Evolutionary conservation across 2,113 vertebrate species (phyloP).

Genomic region (Tragelaphus imberbis): DNA sequence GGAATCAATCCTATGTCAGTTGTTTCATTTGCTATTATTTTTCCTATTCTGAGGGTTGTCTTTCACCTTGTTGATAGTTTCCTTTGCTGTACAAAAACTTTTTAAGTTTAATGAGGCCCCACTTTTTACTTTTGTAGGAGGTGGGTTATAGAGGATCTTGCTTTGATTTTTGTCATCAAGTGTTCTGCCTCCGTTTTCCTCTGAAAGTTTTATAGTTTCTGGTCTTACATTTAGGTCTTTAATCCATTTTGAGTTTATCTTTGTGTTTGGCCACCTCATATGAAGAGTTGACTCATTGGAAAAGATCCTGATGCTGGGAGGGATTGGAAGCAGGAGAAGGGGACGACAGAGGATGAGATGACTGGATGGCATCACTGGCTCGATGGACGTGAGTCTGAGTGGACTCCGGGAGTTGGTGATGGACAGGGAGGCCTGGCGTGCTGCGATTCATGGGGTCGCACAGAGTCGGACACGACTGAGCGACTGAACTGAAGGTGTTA

Average conservation of each 20-base stretch:
- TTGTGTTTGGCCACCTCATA: background rate
- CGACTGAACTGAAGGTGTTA: background rate
- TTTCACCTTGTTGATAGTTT: background rate
- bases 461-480: no score
- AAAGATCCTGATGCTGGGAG: no score
- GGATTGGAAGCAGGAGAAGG: no score
- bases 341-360: no score
- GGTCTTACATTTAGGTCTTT: background rate
- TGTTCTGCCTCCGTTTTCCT: background rate
- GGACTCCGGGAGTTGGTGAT: no score
- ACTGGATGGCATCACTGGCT: no score
- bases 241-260: background rate
- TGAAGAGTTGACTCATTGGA: no score
- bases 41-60: background rate
- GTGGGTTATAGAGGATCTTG: background rate
- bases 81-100: background rate
- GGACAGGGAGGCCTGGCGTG: no score
- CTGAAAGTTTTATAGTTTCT: background rate
- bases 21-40: background rate
- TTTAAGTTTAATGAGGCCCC: background rate
- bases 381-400: rapidly evolving
- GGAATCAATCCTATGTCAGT: background rate
- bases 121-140: background rate
- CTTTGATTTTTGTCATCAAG: background rate
- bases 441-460: no score